Percentiles rank a stretch among this genome's conserved stretches.
phyloP scores from a whole-genome alignment of 2,888 invertebrate genomes.

The Acanthococcus lagerstroemiae region DNA sequence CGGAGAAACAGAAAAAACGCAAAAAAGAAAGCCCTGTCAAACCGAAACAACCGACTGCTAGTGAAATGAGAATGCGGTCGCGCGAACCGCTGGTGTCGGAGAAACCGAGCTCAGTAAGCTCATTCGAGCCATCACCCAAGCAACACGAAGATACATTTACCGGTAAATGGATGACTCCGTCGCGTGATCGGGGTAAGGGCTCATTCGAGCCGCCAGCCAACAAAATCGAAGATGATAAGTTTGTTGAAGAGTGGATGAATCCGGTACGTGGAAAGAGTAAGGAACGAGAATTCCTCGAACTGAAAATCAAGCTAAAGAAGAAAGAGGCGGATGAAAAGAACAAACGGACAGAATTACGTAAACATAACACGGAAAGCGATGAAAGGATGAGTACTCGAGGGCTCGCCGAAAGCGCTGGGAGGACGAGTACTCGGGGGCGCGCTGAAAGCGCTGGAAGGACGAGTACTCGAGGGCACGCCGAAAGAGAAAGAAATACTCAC shows the following conservation, averaged over 20 bases:
- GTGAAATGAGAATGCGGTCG: slow-evolving; percentile 35
- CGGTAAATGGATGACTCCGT: slow-evolving; percentile 2
- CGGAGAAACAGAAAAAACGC: slow-evolving; percentile 14
- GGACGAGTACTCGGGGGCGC: background rate
- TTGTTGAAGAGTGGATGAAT: slow-evolving; percentile 23
- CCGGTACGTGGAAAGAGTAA: background rate
- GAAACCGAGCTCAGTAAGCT: background rate
- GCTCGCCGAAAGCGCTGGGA: background rate
- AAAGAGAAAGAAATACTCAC: no score
- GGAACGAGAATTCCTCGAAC: slow-evolving; percentile 17
- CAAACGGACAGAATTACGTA: background rate
- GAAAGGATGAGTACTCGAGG: no score
- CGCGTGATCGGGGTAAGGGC: background rate
- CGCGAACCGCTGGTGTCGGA: background rate
- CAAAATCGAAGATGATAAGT: slow-evolving; percentile 16
- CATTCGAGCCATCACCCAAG: background rate
- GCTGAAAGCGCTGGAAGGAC: no score
- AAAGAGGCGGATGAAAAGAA: background rate
- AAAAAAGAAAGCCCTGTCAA: slow-evolving; percentile 12
- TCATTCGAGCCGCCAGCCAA: background rate
- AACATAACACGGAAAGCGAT: background rate
- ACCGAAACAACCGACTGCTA: slow-evolving; percentile 41
- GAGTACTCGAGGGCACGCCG: no score
- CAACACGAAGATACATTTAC: slow-evolving; percentile 15
- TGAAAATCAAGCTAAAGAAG: slow-evolving; percentile 14